Base-by-base conservation (phyloP, 1,140 invertebrate genomes). In the Medauroidea extradentata region DNA sequence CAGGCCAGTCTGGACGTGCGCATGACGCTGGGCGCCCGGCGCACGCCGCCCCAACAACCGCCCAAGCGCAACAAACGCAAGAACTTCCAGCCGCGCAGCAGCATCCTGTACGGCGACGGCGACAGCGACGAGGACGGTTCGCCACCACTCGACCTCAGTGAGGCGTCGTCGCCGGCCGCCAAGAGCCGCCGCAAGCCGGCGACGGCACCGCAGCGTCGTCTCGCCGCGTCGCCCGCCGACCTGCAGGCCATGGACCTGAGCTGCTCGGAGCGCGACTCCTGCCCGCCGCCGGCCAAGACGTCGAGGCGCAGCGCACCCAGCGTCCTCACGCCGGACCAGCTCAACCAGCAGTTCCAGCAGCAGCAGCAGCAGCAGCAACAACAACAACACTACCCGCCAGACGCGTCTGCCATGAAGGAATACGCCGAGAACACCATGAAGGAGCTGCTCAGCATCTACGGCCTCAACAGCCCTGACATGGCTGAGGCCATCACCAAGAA, bases 401-500 rank as follows among this genome's bases (percentile, higher is more conserved):
- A 75, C 49, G 72, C 72, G 5, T 67, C 68, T 18, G 72, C 74
- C 46, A 71, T 82, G 59, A 78, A 79, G 58, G 81, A 83, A 63
- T 83, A 81, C 73, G 81, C 81, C 7, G 77, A 82, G 63, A 78
- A 72, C 44, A 83, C 81, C 4, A 81, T 83, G 78, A 81, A 81
- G 60, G 81, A 83, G 68, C 71, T 84, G 21, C 68, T 84, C 24
- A 77, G 79, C 39, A 78, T 84, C 60, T 84, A 84, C 67, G 81
- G 81, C 7, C 69, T 79, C 16, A 73, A 72, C 58, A 68, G 66
- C 42, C 56, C 57, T 9, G 76, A 79, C 65, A 67, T 74, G 53
- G 69, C 71, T 3, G 76, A 78, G 52, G 67, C 73, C 55, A 69
- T 76, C 48, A 70, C 71, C 56, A 71, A 73, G 62, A 59, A 66